Percentiles rank a stretch among this genome's conserved stretches.
phyloP scores from a whole-genome alignment of 2,113 vertebrate species.

The Seriola quinqueradiata region DNA sequence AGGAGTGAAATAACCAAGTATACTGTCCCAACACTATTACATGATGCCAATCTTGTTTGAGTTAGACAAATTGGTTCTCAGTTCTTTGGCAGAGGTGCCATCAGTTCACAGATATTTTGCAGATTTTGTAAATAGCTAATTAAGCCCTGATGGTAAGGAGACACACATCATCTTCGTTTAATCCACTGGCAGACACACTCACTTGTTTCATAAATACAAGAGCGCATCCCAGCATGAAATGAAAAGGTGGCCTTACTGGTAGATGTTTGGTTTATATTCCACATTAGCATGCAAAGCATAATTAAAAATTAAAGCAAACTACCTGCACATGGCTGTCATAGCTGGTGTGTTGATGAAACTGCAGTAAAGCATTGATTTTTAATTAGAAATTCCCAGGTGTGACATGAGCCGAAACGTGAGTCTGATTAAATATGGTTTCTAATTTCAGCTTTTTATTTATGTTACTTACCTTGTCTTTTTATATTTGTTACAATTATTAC shows the following conservation, averaged over 20 bases:
- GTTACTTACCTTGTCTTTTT: constrained; percentile 24
- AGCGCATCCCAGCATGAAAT: constrained; percentile 80
- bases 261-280: constrained; percentile 82
- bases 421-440: constrained; percentile 57
- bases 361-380: constrained; percentile 75
- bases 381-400: constrained; percentile 73
- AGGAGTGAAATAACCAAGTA: not conserved
- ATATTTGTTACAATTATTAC: not conserved
- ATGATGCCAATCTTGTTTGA: constrained; percentile 2
- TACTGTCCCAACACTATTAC: not conserved
- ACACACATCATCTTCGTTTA: constrained; percentile 68
- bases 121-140: constrained; percentile 60
- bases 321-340: constrained; percentile 71
- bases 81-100: constrained; percentile 15
- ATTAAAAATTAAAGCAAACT: constrained; percentile 81
- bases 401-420: constrained; percentile 57
- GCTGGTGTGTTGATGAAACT: constrained; percentile 72
- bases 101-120: constrained; percentile 40
- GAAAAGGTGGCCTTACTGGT: constrained; percentile 79
- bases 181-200: constrained; percentile 65
- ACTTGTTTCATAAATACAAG: constrained; percentile 74
- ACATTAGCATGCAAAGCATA: constrained; percentile 82
- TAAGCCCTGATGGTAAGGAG: constrained; percentile 57
- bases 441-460: constrained; percentile 31
- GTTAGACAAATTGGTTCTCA: constrained; percentile 35